A percentile compares a stretch with the other conserved stretches of the same genome.
These are phyloP conservation scores for Gallinago media DNA, from an alignment of 2,113 vertebrate species.

Conservation along the genomic window DNA sequence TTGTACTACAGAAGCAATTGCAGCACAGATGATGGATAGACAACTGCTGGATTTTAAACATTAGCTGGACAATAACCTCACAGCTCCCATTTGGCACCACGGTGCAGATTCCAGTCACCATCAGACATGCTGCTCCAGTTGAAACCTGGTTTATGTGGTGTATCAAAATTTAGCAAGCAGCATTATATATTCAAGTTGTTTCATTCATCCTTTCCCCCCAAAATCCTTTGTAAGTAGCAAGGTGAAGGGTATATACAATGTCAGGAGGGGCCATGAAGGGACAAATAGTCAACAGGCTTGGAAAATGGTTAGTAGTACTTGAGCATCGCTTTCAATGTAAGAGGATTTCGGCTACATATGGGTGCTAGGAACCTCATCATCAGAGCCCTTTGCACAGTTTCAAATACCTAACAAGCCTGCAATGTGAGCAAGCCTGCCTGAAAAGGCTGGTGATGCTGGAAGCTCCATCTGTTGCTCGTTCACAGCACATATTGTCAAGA, in stretches of 20 bases:
- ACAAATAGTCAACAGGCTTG: not conserved
- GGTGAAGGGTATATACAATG: not conserved
- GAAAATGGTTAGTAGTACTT: not conserved
- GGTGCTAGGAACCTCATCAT: not conserved
- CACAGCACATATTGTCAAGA: not conserved
- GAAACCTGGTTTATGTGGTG: not conserved
- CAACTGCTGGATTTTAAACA: not conserved
- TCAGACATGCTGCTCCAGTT: rapidly evolving
- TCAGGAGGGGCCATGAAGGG: not conserved
- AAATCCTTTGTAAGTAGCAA: not conserved
- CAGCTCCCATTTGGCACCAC: not conserved
- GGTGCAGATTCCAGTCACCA: not conserved
- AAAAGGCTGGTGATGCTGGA: not conserved
- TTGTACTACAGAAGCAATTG: not conserved
- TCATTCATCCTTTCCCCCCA: not conserved
- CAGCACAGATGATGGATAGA: not conserved
- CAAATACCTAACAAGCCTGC: not conserved
- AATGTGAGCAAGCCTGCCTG: not conserved
- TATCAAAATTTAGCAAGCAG: not conserved
- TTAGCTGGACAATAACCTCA: not conserved
- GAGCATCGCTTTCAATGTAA: not conserved
- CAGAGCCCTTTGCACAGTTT: not conserved
- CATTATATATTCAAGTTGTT: not conserved
- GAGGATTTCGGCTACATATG: not conserved
- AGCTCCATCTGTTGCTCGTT: conserved; percentile 25